Base-by-base conservation (phyloP, 2,113 vertebrate genomes). In the Symphodus melops region DNA sequence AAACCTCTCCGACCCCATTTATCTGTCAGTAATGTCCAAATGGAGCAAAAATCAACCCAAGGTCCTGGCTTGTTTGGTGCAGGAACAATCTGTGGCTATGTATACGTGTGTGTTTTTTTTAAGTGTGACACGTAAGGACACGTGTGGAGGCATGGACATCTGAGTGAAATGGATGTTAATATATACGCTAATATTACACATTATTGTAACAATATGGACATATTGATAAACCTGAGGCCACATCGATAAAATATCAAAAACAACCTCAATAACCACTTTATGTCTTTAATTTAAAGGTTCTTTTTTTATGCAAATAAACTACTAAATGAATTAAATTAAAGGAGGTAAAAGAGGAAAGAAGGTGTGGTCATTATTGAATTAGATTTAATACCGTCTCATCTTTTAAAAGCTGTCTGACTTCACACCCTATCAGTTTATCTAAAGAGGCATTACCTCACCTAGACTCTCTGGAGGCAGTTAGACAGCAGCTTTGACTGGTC, bases 391-490 rank as follows among this genome's bases (percentile, higher is more conserved):
- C 46, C 4, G 56, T 58, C 68, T 83, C 82, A 65, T 78, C 54
- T 63, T 71, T 21, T 71, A 65, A 75, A 83, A 54, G 61, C 63
- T 73, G 37, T 58, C 66, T 68, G 21, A 55, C 51, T 58, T 37
- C 23, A 14, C 57, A n/a, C 4, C 68, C 68, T 73, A 80, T 86
- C 83, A 68, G 81, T 69, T 83, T 82, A 80, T 81, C 63, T 46
- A 19, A 23, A 71, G 41, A 76, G 68, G 48, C 64, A 72, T 76
- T 61, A 69, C 59, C 72, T 83, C 69, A 82, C 52, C 69, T 72
- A 72, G 59, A 57, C 55, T 84, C 60, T 71, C 58, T 54, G 16
- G 74, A 56, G 73, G 48, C 19, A 20, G 19, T n/a, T 44, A 44
- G 12, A 12, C 42, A 14, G 42, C 42, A 44, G 42, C 12, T 41